A percentile compares a stretch with the other conserved stretches of the same genome.
Conservation (phyloP, 2,888 invertebrate species). For the Andrena flavipes region DNA sequence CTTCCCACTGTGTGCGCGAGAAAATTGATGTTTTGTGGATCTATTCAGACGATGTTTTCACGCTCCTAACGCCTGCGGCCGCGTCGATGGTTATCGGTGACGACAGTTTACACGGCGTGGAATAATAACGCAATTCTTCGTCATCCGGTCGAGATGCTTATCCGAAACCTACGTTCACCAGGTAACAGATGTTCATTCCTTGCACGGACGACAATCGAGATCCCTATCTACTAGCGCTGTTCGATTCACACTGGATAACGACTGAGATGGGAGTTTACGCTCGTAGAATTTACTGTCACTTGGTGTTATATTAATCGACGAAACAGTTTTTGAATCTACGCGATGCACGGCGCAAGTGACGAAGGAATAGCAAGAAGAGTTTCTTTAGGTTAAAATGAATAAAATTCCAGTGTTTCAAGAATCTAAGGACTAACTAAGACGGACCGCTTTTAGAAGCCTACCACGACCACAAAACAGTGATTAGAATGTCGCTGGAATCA, state of each 20-base stretch:
- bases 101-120: constrained; percentile 43
- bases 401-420: too few species aligned
- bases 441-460: too few species aligned
- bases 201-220: constrained; percentile 69
- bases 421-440: too few species aligned
- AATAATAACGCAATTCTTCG: constrained; percentile 65
- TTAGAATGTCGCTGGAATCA: too few species aligned
- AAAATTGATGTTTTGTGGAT: constrained; percentile 28
- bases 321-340: too few species aligned
- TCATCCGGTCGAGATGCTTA: constrained; percentile 72
- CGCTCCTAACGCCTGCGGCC: neutral
- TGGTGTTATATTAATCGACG: constrained; percentile 30
- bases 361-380: too few species aligned
- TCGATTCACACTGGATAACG: constrained; percentile 44
- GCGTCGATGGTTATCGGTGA: constrained; percentile 49
- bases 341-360: too few species aligned
- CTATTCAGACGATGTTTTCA: constrained; percentile 14
- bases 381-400: too few species aligned
- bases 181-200: constrained; percentile 78
- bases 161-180: constrained; percentile 61
- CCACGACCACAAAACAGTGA: too few species aligned
- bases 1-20: neutral
- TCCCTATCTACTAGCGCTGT: constrained; percentile 68
- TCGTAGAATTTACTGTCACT: constrained; percentile 15
- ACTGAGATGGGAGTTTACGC: neutral